These are phyloP conservation scores for Coecobrya sp. DNA, from an alignment of 2,888 invertebrate genomes.

Conservation along the genomic window DNA sequence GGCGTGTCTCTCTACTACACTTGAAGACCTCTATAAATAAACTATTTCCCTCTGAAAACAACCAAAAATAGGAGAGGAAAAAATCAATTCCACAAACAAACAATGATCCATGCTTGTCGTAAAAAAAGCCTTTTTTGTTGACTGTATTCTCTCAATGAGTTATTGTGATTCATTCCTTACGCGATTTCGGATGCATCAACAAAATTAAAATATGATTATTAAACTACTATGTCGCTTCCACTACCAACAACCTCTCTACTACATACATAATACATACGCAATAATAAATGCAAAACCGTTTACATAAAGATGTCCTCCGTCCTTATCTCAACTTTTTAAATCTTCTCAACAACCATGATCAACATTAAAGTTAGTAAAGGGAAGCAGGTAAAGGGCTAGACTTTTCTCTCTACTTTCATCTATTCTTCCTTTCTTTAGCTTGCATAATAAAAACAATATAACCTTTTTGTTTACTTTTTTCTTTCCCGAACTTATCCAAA, in stretches of 20 bases:
- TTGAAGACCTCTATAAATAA: constrained; percentile 37
- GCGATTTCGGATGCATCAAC: background rate
- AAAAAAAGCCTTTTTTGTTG: background rate
- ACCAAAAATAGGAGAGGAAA: background rate
- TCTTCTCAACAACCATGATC: background rate
- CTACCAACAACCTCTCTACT: no score
- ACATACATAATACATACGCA: no score
- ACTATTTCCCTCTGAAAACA: constrained; percentile 26
- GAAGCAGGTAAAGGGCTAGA: background rate
- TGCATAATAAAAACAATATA: constrained; percentile 28
- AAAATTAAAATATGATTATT: background rate
- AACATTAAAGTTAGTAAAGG: background rate
- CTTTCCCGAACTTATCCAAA: constrained; percentile 19
- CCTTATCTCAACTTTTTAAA: no score
- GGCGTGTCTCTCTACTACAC: background rate
- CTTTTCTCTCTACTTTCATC: background rate
- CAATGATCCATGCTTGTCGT: constrained; percentile 28
- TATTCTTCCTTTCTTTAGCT: background rate
- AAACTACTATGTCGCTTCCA: background rate
- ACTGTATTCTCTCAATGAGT: background rate
- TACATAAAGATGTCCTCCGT: no score
- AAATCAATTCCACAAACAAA: constrained; percentile 46
- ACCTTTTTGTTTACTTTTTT: constrained; percentile 31
- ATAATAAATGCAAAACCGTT: no score
- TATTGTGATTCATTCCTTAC: background rate